These are phyloP conservation scores for Chalcosyrphus nemorum DNA, from an alignment of 2,888 invertebrate genomes.

Conservation along the genomic window DNA sequence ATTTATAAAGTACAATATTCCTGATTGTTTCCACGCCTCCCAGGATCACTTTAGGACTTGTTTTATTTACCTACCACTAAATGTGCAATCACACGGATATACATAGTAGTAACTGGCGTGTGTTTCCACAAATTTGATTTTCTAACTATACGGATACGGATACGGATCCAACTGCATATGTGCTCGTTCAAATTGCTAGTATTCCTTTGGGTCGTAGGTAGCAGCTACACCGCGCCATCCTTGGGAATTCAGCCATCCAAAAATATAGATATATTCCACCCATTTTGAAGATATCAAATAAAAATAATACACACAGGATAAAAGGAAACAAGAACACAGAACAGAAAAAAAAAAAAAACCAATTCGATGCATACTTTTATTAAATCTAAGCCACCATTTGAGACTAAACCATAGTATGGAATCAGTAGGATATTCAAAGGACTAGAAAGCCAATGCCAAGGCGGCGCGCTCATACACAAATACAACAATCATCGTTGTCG, in stretches of 20 bases:
- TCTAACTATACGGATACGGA: conserved; percentile 7
- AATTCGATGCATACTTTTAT: conserved; percentile 68
- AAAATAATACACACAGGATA: conserved; percentile 66
- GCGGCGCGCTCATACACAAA: conserved; percentile 15
- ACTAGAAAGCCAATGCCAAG: conserved; percentile 24
- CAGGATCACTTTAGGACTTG: conserved; percentile 10
- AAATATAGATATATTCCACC: conserved; percentile 62
- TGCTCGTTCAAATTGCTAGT: conserved; percentile 30
- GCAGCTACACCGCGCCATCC: conserved; percentile 33
- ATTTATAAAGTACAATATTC: conserved; percentile 43
- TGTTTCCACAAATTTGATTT: conserved; percentile 55
- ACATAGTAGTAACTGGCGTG: background rate
- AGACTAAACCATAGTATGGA: conserved; percentile 53
- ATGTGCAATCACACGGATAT: conserved; percentile 55
- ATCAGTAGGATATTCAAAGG: conserved; percentile 52
- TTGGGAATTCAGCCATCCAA: conserved; percentile 55
- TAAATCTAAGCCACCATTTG: conserved; percentile 72
- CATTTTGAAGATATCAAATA: conserved; percentile 67
- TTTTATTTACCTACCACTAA: conserved; percentile 59
- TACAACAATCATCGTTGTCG: conserved; percentile 36
- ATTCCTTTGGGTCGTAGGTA: conserved; percentile 51
- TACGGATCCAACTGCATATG: conserved; percentile 37
- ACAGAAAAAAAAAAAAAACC: conserved; percentile 22
- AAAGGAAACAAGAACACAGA: conserved; percentile 40
- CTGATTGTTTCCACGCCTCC: conserved; percentile 43